These are phyloP conservation scores for Naso thynnoides DNA, from an alignment of 2,797 vertebrate species.

Conservation along the genomic window DNA sequence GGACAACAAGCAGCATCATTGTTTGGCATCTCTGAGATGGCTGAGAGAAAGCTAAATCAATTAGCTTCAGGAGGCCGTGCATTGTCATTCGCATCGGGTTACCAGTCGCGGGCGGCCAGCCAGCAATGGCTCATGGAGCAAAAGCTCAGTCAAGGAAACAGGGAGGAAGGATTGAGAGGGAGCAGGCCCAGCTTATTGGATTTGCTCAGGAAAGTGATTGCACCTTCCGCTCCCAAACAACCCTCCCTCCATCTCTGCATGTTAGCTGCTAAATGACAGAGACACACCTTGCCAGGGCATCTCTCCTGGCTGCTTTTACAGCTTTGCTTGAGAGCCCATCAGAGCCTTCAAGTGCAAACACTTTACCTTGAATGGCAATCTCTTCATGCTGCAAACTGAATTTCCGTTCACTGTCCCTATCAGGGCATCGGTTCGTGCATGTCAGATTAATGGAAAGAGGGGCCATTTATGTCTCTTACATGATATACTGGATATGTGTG, in stretches of 20 bases:
- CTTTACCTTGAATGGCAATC: constrained; percentile 36
- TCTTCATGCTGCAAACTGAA: constrained; percentile 40
- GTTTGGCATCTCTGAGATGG: constrained; percentile 65
- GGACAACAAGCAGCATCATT: constrained; percentile 47
- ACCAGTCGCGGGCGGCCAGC: constrained; percentile 63
- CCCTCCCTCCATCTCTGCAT: not conserved
- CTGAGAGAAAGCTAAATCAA: constrained; percentile 66
- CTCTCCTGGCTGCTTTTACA: constrained; percentile 26
- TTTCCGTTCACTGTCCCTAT: not conserved
- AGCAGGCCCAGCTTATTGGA: constrained; percentile 59
- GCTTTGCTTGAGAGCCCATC: constrained; percentile 25
- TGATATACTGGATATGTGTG: constrained; percentile 24
- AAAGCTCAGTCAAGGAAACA: constrained; percentile 40
- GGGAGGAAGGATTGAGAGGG: constrained; percentile 20
- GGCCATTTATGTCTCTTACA: not conserved
- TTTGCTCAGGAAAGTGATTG: constrained; percentile 74
- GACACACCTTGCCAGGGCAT: constrained; percentile 28
- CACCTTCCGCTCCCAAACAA: constrained; percentile 50
- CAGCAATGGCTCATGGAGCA: constrained; percentile 48
- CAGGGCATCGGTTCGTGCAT: not conserved
- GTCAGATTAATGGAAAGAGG: constrained; percentile 41
- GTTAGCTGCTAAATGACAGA: constrained; percentile 39
- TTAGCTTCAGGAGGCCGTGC: constrained; percentile 58
- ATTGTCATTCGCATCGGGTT: constrained; percentile 67
- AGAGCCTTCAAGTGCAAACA: constrained; percentile 41